Conservation (phyloP, 37 sponge, comb jelly and placozoan species). For the Amphimedon queenslandica region DNA sequence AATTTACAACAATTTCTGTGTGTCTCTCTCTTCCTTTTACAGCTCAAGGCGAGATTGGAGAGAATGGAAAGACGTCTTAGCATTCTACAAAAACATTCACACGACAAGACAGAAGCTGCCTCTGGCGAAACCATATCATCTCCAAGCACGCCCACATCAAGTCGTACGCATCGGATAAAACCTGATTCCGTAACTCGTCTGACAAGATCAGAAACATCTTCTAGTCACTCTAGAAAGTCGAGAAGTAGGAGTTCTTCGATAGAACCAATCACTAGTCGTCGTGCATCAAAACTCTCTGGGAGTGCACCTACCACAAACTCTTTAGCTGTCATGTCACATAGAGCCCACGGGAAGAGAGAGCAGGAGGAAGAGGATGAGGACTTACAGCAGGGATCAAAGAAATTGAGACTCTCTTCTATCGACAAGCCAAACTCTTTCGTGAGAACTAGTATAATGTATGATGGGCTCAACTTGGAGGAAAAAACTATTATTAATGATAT, state of each 20-base stretch:
- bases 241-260: conserved; percentile 41
- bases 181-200: conserved; percentile 14
- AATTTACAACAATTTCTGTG: no score
- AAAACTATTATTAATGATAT: no score
- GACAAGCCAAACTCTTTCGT: no score
- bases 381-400: no score
- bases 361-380: no score
- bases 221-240: background rate
- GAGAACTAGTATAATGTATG: no score
- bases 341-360: no score
- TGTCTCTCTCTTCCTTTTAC: background rate
- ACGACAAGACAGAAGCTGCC: conserved; percentile 1
- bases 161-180: background rate
- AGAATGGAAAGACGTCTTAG: conserved; percentile 69
- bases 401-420: no score
- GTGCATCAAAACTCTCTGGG: background rate
- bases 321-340: background rate
- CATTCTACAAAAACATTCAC: conserved; percentile 43
- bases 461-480: no score
- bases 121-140: background rate
- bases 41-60: conserved; percentile 65
- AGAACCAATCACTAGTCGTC: background rate
- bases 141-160: background rate
- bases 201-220: background rate
- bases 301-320: conserved; percentile 13